Base-by-base conservation (phyloP, 2,888 invertebrate species). In the Sarcophaga carnaria region DNA sequence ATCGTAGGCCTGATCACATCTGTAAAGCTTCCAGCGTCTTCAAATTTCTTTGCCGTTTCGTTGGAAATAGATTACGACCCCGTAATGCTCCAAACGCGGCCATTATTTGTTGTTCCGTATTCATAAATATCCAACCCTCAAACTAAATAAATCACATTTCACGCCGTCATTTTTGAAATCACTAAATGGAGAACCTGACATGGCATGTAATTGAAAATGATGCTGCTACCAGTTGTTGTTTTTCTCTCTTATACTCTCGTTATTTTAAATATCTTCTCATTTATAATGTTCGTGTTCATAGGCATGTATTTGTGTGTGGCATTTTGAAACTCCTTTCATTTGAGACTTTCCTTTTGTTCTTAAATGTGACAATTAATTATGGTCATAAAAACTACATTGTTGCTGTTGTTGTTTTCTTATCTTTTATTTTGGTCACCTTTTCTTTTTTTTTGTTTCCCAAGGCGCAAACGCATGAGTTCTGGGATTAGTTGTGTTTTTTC, bases 311-410 rank as follows among this genome's bases (percentile, higher is more conserved):
- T 8, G 12, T 69, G 81, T 84, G 72, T 72, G 82, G 71, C 60
- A 66, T 79, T 67, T 59, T 66, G 37, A 37, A 76, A 76, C 79
- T 83, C 79, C 86, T 83, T 83, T 72, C 59, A 59, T 14, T 59
- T 59, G 25, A 5, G 49, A 47, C 59, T 86, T 69, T 67, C 79
- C 67, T 76, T 83, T 72, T 59, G 25, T 64, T 20, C 45, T 79
- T 71, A 76, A 80, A 76, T 76, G 86, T 64, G 71, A 80, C 83
- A 83, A 86, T 86, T 86, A 86, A 86, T 86, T 86, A 69, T 45
- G 60, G 76, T 62, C 47, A 86, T 86, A 86, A 83, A 83, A 83
- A 37, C 37, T 8, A 37, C 37, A 37, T 37, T 80, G 71, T 80
- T 63, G 83, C 2, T 37, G 37, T 37, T 37, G 37, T 37, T 37